phyloP scores from a whole-genome alignment of 2,113 vertebrate genomes.

The Callopanchax toddi region DNA sequence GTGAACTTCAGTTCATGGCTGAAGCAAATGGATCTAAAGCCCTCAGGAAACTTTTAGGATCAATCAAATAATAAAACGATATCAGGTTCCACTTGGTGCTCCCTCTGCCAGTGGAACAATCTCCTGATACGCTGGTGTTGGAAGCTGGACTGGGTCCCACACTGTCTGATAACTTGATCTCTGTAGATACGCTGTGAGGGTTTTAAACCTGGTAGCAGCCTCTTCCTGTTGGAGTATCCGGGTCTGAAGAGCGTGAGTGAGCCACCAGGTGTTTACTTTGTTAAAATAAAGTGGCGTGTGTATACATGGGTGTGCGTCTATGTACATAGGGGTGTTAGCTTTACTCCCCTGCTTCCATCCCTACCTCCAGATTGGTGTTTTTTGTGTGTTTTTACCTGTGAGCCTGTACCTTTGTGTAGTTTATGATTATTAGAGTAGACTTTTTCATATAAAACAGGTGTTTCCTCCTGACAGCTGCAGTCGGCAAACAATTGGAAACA shows the following conservation, averaged over 20 bases:
- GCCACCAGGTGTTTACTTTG: constrained; percentile 60
- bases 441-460: constrained; percentile 44
- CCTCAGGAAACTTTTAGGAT: not conserved
- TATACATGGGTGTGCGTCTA: constrained; percentile 28
- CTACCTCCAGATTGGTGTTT: not conserved
- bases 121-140: not conserved
- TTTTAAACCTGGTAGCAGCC: not conserved
- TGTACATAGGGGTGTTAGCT: constrained; percentile 37
- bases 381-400: constrained; percentile 4
- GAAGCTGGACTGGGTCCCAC: not conserved
- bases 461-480: constrained; percentile 45
- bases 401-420: constrained; percentile 4
- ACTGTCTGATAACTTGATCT: not conserved
- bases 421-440: not conserved
- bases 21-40: not conserved
- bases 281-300: constrained; percentile 47
- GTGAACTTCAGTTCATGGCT: not conserved
- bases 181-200: no score
- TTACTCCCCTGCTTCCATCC: not conserved
- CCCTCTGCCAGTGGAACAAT: not conserved
- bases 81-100: not conserved
- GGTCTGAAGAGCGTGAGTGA: constrained; percentile 23
- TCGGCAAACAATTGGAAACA: constrained; percentile 48
- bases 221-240: constrained; percentile 39
- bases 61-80: not conserved